phyloP scores from a whole-genome alignment of 2,797 vertebrate species.

The Gallirallus australis region DNA sequence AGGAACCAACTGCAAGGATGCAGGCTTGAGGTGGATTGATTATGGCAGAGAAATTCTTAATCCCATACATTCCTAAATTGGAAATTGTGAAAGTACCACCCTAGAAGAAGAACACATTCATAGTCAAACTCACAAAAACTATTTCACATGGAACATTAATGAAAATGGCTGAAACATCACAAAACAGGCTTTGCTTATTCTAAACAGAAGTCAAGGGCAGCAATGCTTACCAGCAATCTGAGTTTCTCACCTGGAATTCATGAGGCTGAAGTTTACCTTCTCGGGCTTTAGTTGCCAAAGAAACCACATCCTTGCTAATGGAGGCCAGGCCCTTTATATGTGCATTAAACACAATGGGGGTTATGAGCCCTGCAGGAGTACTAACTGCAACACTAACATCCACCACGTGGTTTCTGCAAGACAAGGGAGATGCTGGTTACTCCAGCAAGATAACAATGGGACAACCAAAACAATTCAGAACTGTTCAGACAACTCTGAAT shows the following conservation, averaged over 20 bases:
- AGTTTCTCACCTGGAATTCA: conserved; percentile 90
- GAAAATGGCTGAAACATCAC: not conserved
- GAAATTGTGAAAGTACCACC: conserved; percentile 98
- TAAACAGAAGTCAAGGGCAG: not conserved
- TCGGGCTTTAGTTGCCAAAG: conserved; percentile 89
- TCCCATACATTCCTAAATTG: conserved; percentile 97
- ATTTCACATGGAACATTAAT: not conserved
- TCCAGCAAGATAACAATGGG: not conserved
- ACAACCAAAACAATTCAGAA: not conserved
- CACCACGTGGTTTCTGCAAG: conserved; percentile 93
- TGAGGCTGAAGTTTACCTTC: conserved; percentile 97
- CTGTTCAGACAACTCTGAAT: not conserved
- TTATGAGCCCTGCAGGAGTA: conserved; percentile 93
- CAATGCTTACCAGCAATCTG: rapidly evolving
- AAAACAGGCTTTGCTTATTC: not conserved
- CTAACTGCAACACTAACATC: conserved; percentile 95
- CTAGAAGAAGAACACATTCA: conserved; percentile 69
- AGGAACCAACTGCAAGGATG: conserved; percentile 94
- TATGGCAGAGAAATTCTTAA: conserved; percentile 98
- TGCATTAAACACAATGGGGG: conserved; percentile 96
- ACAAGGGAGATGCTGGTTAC: not conserved
- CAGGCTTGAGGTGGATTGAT: conserved; percentile 98
- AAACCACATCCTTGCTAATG: conserved; percentile 88
- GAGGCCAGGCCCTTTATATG: conserved; percentile 92
- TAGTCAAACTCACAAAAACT: not conserved